Conservation (phyloP, 2,888 invertebrate genomes). For the Amiota minor region DNA sequence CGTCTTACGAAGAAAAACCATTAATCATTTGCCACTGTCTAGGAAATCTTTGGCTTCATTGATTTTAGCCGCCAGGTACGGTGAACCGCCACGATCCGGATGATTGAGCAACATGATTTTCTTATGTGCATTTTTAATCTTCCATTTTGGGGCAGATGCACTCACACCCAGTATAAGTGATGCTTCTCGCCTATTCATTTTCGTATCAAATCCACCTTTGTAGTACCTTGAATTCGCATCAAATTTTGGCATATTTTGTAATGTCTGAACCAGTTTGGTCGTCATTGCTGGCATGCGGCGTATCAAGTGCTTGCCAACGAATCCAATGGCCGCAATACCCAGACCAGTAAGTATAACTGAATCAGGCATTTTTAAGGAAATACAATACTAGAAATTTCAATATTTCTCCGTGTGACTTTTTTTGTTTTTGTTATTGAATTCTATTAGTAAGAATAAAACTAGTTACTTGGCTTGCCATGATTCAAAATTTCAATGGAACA, state of each 20-base stretch:
- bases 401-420: no score
- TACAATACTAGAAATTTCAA: no score
- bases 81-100: constrained; percentile 98
- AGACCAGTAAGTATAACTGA: constrained; percentile 88
- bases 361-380: constrained; percentile 75
- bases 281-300: constrained; percentile 84
- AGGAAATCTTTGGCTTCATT: constrained; percentile 98
- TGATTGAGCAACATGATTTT: constrained; percentile 97
- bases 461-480: no score
- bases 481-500: no score
- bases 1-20: background rate
- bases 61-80: constrained; percentile 97
- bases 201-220: constrained; percentile 96
- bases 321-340: constrained; percentile 92
- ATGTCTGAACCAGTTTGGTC: constrained; percentile 83
- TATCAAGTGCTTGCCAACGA: constrained; percentile 86
- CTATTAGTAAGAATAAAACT: no score
- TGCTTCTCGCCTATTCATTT: constrained; percentile 96
- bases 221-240: constrained; percentile 91
- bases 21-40: constrained; percentile 75
- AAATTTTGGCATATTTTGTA: constrained; percentile 86
- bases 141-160: constrained; percentile 82
- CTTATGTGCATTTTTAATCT: constrained; percentile 91
- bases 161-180: constrained; percentile 87
- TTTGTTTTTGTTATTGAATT: no score